Evolutionary conservation across 1,140 invertebrate species (phyloP), one percentile per base, ranked within the genome.

Genomic region (Drosophila obscura): DNA sequence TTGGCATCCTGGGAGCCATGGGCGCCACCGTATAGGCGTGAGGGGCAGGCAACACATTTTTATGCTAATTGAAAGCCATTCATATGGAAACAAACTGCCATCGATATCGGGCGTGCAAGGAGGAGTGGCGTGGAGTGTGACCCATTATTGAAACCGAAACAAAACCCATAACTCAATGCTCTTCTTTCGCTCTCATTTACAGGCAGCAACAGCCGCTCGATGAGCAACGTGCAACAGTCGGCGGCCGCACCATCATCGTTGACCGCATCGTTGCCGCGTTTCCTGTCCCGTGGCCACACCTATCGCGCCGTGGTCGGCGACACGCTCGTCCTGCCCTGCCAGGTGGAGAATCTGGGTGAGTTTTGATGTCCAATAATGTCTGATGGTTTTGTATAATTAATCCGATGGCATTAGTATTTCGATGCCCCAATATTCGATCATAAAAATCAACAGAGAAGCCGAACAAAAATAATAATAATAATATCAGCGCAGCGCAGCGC

Each of bases 301-400:
- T 96, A 95, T 92, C 92, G 95, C 63, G 95, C 94, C 0, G 95
- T 96, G 8, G 95, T 95, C 5, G 95, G 95, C 24, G 95, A 96
- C 82, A 96, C 94, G 0, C 92, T 96, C 5, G 93, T 95, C 8
- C 92, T 96, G 67, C 96, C 96, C 9, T 96, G 96, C 79, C 95
- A 96, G 92, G 95, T 96, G 13, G 94, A 96, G 72, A 95, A 96
- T 92, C 92, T 96, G 69, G 95, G 96, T 96, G 91, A 95, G 94
- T 74, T 52, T 39, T 46, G 16, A 63, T 49, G 50, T 50, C 50
- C 58, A 1, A 19, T 7, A 16, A 9, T 52, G 50, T 43, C 46
- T 22, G 45, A 55, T 57, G 57, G 57, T 26, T 15, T 19, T n/a
- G 65, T 57, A 83, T 84, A 84, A 84, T 84, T 84, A 85, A 85